Evolutionary conservation across 23 tunicate genomes (phyloP), one percentile per base, ranked within the genome.

Genomic region (Halocynthia aurantium): DNA sequence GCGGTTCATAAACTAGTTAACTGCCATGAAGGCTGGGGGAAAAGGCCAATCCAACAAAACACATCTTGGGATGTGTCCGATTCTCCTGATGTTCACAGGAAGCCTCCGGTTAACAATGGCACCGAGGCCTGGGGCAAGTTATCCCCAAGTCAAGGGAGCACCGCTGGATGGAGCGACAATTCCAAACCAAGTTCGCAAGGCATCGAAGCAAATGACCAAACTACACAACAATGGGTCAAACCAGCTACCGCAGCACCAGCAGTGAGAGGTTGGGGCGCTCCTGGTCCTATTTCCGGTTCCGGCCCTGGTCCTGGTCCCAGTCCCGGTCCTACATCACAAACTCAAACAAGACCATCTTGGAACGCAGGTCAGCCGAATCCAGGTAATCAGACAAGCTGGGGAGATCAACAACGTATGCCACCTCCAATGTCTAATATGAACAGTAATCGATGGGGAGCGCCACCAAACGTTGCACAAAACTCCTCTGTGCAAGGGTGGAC

Each of bases 1-100:
- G 90, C 85, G 7, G 81, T 90, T 5, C 97, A 90, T 22, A 83
- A 85, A 81, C 73, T 84, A 18, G 97, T 90, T 2, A 90, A 90
- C 58, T 90, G 90, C 12, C 97, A 90, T 81, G 97, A 90, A 76
- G 97, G 97, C 52, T 90, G 97, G 97, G 97, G 97, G 0, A 90
- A 84, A 57, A 90, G 72, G 71, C 97, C 97, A 13, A 81, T 90
- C 51, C 97, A 85, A 77, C 97, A 90, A 77, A 81, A 88, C 53
- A 90, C 97, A 10, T 78, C 91, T 64, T 90, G 97, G 97, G 77
- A 90, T 61, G 72, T 90, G 10, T 58, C 66, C 19, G 85, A 87
- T 22, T 19, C 60, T 50, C 66, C 82, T 10, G 53, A 56, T 56
- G 53, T 58, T 83, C 79, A 55, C 11, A 52, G 62, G 57, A 75